These are phyloP conservation scores for Machaerirhynchus nigripectus DNA, from an alignment of 2,113 vertebrate genomes.

Conservation along the genomic window DNA sequence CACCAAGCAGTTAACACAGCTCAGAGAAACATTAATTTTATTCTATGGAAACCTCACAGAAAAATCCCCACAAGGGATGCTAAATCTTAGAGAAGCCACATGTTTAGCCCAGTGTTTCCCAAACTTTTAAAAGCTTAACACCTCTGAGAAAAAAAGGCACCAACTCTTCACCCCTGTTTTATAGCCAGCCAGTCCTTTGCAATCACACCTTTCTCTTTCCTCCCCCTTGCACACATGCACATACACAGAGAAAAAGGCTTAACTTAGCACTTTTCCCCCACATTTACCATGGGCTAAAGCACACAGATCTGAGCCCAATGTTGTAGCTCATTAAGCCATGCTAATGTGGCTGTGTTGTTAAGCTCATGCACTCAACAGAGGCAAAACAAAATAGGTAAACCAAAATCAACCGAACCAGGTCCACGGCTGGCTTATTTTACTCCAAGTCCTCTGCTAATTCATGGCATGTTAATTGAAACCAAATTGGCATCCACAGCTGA, in stretches of 20 bases:
- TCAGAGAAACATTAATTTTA: constrained; percentile 47
- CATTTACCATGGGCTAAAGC: neutral
- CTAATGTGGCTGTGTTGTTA: neutral
- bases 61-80: neutral
- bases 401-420: neutral
- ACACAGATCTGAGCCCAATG: neutral
- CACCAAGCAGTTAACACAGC: constrained; percentile 49
- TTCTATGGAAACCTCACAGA: constrained; percentile 16
- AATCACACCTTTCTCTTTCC: constrained; percentile 19
- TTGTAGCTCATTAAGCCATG: neutral
- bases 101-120: constrained; percentile 45
- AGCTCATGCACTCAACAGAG: neutral
- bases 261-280: neutral
- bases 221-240: neutral
- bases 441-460: neutral
- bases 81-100: constrained; percentile 5
- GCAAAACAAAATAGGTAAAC: neutral
- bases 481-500: neutral
- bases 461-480: neutral
- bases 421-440: neutral
- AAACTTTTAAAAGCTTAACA: constrained; percentile 60
- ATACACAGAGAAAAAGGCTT: neutral
- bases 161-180: constrained; percentile 43
- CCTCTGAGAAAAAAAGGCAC: constrained; percentile 46
- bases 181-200: constrained; percentile 14